Evolutionary conservation across 2,888 invertebrate genomes (phyloP).

Genomic region (Mythimna vitellina): DNA sequence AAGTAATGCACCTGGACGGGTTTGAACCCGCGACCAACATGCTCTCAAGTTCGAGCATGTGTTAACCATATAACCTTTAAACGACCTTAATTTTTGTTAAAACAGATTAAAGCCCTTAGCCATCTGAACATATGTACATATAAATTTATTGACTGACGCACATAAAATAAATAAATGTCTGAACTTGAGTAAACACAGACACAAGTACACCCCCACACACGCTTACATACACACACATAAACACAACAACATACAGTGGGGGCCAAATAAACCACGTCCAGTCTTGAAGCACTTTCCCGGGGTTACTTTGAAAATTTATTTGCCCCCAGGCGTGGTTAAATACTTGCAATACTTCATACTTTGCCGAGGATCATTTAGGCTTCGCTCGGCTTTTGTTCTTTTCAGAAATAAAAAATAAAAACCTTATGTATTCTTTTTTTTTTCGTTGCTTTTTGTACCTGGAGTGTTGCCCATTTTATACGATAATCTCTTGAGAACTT

Average conservation of each 20-base stretch:
- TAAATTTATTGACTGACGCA: slow-evolving; percentile 3
- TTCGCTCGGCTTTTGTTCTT: slow-evolving; percentile 64
- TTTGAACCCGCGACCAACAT: too few species aligned
- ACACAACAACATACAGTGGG: slow-evolving; percentile 12
- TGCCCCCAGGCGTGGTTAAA: slow-evolving; percentile 65
- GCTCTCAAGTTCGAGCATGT: too few species aligned
- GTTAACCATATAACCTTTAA: not conserved
- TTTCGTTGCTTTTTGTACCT: slow-evolving; percentile 45
- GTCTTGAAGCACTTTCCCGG: slow-evolving; percentile 58
- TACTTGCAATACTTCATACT: slow-evolving; percentile 69
- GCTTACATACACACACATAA: slow-evolving; percentile 2
- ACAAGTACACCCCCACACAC: slow-evolving; percentile 1
- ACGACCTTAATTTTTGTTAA: not conserved
- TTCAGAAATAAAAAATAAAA: slow-evolving; percentile 59
- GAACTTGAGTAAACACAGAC: slow-evolving; percentile 4
- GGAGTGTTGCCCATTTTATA: slow-evolving; percentile 44
- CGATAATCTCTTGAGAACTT: slow-evolving; percentile 56
- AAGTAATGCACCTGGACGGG: too few species aligned
- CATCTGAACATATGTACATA: not conserved
- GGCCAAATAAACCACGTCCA: slow-evolving; percentile 60
- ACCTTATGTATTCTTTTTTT: slow-evolving; percentile 48
- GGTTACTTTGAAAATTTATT: slow-evolving; percentile 67
- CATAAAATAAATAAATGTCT: slow-evolving; percentile 10
- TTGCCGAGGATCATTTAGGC: slow-evolving; percentile 66
- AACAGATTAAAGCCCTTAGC: not conserved